phyloP scores from a whole-genome alignment of 2,888 invertebrate species.

The Acheta domesticus region DNA sequence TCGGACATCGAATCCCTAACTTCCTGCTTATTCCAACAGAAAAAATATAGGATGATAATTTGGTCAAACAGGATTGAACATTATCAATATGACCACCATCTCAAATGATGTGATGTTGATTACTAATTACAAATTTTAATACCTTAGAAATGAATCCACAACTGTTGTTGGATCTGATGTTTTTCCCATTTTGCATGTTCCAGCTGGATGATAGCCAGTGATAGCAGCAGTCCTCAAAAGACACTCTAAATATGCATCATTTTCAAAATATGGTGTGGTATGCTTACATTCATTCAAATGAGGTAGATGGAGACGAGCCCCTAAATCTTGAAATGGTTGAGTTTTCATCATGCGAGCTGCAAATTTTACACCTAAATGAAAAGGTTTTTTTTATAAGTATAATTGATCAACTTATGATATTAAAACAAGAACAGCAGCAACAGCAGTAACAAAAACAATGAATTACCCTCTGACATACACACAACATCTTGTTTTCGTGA shows the following conservation, averaged over 20 bases:
- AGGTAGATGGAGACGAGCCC: slow-evolving; percentile 64
- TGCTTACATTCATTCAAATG: slow-evolving; percentile 59
- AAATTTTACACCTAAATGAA: slow-evolving; percentile 55
- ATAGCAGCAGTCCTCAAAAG: slow-evolving; percentile 60
- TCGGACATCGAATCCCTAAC: no score
- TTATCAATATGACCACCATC: no score
- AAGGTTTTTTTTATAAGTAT: slow-evolving; percentile 24
- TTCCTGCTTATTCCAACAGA: no score
- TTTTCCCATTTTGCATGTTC: slow-evolving; percentile 70
- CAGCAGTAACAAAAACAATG: not conserved
- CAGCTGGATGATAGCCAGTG: slow-evolving; percentile 76
- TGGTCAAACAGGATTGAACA: no score
- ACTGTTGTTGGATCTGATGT: slow-evolving; percentile 52
- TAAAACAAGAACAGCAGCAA: no score
- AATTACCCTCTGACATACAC: slow-evolving; percentile 59
- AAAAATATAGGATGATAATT: no score
- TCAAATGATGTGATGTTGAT: no score
- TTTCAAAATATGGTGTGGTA: slow-evolving; percentile 50
- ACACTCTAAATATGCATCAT: slow-evolving; percentile 61
- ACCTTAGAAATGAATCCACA: slow-evolving; percentile 66
- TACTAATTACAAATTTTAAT: slow-evolving; percentile 18
- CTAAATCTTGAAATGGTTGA: slow-evolving; percentile 57
- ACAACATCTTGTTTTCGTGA: slow-evolving; percentile 57
- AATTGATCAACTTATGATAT: not conserved
- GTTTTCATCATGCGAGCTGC: slow-evolving; percentile 55